Evolutionary conservation across 2,113 vertebrate genomes (phyloP).

Genomic region (Collichthys lucidus): DNA sequence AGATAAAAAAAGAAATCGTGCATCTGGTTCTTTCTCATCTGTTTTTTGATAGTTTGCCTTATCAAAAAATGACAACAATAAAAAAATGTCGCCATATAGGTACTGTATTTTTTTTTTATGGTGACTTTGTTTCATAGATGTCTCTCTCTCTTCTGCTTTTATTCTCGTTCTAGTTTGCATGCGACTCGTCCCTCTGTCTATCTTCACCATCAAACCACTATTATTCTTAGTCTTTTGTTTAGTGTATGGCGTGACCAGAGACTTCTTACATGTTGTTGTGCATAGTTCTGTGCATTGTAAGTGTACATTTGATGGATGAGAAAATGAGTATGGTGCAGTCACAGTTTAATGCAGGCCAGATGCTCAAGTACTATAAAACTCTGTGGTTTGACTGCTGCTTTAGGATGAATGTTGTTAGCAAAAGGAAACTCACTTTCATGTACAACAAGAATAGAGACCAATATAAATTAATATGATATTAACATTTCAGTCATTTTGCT

Average conservation of each 20-base stretch:
- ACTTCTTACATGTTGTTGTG: slow-evolving; percentile 42
- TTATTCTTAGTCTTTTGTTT: slow-evolving; percentile 15
- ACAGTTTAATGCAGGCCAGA: slow-evolving; percentile 27
- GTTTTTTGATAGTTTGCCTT: not conserved
- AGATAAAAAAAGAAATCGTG: not conserved
- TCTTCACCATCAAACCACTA: not conserved
- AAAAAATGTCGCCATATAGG: no score
- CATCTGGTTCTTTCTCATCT: not conserved
- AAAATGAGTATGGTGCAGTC: slow-evolving; percentile 13
- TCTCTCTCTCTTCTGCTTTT: not conserved
- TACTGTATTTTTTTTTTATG: no score
- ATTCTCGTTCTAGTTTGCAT: not conserved
- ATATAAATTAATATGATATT: not conserved
- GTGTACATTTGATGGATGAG: slow-evolving; percentile 11
- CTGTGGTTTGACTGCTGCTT: not conserved
- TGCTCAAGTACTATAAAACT: not conserved
- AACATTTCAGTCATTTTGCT: not conserved
- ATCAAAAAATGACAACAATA: no score
- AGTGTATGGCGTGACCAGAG: slow-evolving; percentile 34
- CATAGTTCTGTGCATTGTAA: not conserved
- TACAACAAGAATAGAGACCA: not conserved
- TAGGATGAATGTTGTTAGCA: not conserved
- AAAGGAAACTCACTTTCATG: not conserved
- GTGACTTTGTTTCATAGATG: no score
- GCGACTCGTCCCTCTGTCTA: not conserved